Percentiles rank a stretch among this genome's conserved stretches.
Conservation (phyloP, 2,797 vertebrate species). For the Enteromius mattozi region DNA sequence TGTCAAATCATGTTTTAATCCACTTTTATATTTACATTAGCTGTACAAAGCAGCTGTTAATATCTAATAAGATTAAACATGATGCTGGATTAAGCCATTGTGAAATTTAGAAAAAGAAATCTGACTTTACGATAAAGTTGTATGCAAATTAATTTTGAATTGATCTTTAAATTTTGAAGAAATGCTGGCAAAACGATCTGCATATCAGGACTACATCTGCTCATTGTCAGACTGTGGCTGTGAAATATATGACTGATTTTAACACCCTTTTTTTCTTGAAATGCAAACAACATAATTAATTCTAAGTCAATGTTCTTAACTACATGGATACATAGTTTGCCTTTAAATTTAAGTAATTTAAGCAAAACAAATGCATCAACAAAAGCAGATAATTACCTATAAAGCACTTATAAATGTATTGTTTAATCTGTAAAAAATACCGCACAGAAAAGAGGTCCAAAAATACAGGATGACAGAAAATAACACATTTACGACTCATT, state of each 20-base stretch:
- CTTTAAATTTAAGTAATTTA: neutral
- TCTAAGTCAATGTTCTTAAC: neutral
- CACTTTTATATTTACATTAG: neutral
- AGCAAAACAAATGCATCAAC: neutral
- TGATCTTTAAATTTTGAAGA: neutral
- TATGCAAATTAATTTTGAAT: neutral
- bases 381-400: neutral
- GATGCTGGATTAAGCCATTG: neutral
- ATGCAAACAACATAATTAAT: neutral
- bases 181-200: neutral
- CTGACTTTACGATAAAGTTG: neutral
- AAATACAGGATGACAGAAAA: conserved; percentile 46
- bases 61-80: conserved; percentile 1
- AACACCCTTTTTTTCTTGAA: neutral
- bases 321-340: neutral
- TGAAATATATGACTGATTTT: neutral
- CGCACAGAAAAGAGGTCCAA: neutral
- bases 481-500: conserved; percentile 59
- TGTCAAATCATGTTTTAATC: neutral
- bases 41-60: neutral
- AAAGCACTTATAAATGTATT: neutral
- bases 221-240: neutral
- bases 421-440: neutral
- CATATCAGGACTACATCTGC: neutral
- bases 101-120: neutral